Conservation (phyloP, 2,113 vertebrate species). For the Heptranchias perlo region DNA sequence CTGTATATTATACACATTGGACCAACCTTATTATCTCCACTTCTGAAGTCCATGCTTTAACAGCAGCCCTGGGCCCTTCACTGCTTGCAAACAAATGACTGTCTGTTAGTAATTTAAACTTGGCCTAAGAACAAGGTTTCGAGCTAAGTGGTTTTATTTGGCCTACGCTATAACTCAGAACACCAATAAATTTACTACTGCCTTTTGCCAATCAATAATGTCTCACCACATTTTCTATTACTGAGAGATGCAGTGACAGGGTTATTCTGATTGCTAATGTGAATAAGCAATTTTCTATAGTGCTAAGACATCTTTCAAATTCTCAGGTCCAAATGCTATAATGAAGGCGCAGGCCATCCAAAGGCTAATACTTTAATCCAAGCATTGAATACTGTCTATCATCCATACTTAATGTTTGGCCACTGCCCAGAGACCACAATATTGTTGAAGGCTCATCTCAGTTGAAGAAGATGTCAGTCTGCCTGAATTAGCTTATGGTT, state of each 20-base stretch:
- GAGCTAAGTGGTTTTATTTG: neutral
- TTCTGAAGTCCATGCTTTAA: neutral
- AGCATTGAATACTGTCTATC: too few species aligned
- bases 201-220: neutral
- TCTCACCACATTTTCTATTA: neutral
- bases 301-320: too few species aligned
- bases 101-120: neutral
- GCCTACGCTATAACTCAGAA: too few species aligned
- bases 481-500: too few species aligned
- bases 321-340: too few species aligned
- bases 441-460: too few species aligned
- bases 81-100: neutral
- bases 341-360: too few species aligned
- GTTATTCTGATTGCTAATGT: neutral
- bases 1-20: neutral
- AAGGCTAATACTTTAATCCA: too few species aligned
- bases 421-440: too few species aligned
- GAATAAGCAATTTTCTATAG: neutral
- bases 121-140: neutral
- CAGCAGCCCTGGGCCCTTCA: neutral
- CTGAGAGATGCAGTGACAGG: neutral
- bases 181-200: too few species aligned
- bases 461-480: too few species aligned
- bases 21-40: neutral
- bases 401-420: too few species aligned